A percentile compares a stretch with the other conserved stretches of the same genome.
phyloP scores from a whole-genome alignment of 2,797 vertebrate species.

The Australoheros facetus region DNA sequence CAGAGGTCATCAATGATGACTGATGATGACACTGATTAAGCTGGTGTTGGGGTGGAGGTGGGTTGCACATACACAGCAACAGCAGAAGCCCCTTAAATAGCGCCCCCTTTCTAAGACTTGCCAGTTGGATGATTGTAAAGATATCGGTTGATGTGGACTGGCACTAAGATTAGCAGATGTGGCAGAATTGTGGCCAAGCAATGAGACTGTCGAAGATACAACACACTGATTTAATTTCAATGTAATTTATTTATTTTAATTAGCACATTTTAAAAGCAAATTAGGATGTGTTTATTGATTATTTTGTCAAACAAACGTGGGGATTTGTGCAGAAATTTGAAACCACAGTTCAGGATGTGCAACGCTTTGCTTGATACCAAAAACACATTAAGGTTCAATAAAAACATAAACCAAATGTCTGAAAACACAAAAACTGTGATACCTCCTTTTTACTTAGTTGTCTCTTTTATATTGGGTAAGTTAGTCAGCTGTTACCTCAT shows the following conservation, averaged over 20 bases:
- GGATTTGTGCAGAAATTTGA: not conserved
- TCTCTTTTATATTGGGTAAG: no score
- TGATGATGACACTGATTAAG: not conserved
- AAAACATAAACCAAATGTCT: not conserved
- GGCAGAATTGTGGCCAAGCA: not conserved
- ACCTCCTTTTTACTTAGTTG: not conserved
- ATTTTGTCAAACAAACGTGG: not conserved
- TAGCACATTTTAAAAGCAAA: not conserved
- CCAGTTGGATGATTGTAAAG: not conserved
- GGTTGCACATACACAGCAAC: not conserved
- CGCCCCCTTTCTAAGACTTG: not conserved
- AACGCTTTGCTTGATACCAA: no score
- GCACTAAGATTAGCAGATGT: not conserved
- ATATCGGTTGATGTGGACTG: not conserved
- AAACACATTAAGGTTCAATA: no score
- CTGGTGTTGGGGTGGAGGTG: not conserved
- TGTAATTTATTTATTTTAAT: no score
- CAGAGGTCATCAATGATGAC: rapidly evolving
- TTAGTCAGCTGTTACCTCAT: no score
- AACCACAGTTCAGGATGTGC: not conserved
- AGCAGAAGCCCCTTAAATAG: not conserved
- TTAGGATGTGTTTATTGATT: rapidly evolving
- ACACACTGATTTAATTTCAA: no score
- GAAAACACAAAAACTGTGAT: not conserved
- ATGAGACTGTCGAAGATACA: rapidly evolving